Base-by-base conservation (phyloP, 1,140 invertebrate genomes). In the Drosophila sp. region DNA sequence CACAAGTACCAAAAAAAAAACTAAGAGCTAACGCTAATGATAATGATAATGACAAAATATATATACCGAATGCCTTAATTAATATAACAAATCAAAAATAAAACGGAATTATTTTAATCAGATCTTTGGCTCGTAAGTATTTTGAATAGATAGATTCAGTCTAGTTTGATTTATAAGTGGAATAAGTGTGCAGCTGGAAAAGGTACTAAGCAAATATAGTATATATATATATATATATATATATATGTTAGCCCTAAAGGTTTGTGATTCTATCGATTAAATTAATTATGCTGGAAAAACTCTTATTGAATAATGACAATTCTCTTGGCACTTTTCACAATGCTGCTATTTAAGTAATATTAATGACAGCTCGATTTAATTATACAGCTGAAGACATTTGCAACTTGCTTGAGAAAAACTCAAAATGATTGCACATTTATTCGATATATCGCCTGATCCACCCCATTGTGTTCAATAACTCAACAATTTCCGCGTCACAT, bases 401-500 rank as follows among this genome's bases (percentile, higher is more conserved):
- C 21, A 21, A 21, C 21, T 21, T 21, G 21, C 21, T 21, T 21
- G 4, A 21, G 21, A 2, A 29, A 29, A 29, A 29, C 1, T 29
- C 0, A 29, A 29, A 29, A 4, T 6, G 3, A 29, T 5, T 29
- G 27, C 27, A 29, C 4, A 29, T 29, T 29, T 29, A 29, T 29
- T 29, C 27, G 4, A 29, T 21, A 21, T 21, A 29, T 7, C 3
- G 27, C 7, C 27, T 29, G 27, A 29, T 29, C 27, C 4, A 29
- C 27, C 27, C 27, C 8, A 11, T 38, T 38, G 36, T 38, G 29
- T 21, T 16, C 14, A 9, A 53, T 16, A 32, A 14, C 14, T 14
- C 40, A 11, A 59, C 58, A 11, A 6, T 61, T 61, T 48, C 43
- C 40, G 56, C 25, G 6, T 48, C 40, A 18, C 40, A 43, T 43